Percentiles rank a stretch among this genome's conserved stretches.
Conservation (phyloP, 1,140 invertebrate genomes). For the Oryctes rhinoceros region DNA sequence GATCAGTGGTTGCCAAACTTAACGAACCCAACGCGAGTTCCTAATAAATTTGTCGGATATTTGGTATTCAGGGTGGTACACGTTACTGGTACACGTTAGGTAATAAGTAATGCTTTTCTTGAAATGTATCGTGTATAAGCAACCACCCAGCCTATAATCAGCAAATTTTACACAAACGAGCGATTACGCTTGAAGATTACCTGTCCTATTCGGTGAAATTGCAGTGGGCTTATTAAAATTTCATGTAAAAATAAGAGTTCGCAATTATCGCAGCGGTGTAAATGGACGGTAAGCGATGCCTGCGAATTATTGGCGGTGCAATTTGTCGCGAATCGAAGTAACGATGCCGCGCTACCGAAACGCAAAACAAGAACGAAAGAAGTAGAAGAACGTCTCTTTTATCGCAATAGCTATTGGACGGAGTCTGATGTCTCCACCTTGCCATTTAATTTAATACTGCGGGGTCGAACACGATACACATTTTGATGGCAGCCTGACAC, state of each 20-base stretch:
- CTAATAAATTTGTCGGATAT: too few relatives aligned
- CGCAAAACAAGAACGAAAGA: not conserved
- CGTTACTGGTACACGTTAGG: too few relatives aligned
- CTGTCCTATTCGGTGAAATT: not conserved
- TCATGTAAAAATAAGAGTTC: not conserved
- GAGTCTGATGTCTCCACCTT: conserved; percentile 35
- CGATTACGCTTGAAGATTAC: too few relatives aligned
- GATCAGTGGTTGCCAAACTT: too few relatives aligned
- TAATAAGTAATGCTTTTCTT: too few relatives aligned
- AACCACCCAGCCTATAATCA: too few relatives aligned
- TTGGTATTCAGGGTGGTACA: too few relatives aligned
- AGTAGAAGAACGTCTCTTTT: conserved; percentile 4
- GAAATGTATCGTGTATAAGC: too few relatives aligned
- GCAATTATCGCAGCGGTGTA: not conserved
- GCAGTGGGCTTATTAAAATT: not conserved
- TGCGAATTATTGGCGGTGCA: conserved; percentile 17
- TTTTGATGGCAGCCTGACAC: conserved; percentile 31
- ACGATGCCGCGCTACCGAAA: not conserved
- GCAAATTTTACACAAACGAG: too few relatives aligned
- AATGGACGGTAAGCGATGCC: not conserved
- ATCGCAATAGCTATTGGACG: conserved; percentile 30
- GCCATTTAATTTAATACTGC: conserved; percentile 38
- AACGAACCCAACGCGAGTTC: too few relatives aligned
- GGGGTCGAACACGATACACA: conserved; percentile 22
- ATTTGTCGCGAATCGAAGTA: conserved; percentile 9